Conservation (phyloP, 2,888 invertebrate species). For the Noctua pronuba region DNA sequence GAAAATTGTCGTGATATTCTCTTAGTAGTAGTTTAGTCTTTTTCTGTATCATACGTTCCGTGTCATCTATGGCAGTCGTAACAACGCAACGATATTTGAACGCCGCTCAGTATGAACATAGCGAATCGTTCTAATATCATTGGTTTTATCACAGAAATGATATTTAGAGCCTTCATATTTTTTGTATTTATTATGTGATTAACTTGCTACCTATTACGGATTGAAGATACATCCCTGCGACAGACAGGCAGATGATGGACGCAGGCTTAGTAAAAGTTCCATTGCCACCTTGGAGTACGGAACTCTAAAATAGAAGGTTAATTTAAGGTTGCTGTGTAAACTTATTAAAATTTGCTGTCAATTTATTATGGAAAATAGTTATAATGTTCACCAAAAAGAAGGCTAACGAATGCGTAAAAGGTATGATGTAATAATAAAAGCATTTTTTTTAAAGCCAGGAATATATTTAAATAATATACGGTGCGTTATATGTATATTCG, state of each 20-base stretch:
- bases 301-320: slow-evolving; percentile 1
- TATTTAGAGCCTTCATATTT: too few species aligned
- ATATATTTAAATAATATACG: not conserved
- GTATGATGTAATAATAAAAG: not conserved
- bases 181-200: not conserved
- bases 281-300: not conserved
- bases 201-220: not conserved
- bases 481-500: not conserved
- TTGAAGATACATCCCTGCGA: not conserved
- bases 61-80: too few species aligned
- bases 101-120: too few species aligned
- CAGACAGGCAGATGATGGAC: too few species aligned
- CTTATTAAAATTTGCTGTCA: not conserved
- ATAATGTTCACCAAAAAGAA: not conserved
- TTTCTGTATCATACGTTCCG: too few species aligned
- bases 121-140: too few species aligned
- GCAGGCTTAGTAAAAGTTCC: not conserved
- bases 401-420: not conserved
- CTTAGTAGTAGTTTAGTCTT: too few species aligned
- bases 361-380: not conserved
- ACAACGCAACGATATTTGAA: too few species aligned
- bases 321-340: not conserved
- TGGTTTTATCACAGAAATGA: not conserved
- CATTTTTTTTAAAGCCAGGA: not conserved
- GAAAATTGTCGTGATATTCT: too few species aligned